Evolutionary conservation across 2,113 vertebrate species (phyloP).

Genomic region (Steatornis caripensis): DNA sequence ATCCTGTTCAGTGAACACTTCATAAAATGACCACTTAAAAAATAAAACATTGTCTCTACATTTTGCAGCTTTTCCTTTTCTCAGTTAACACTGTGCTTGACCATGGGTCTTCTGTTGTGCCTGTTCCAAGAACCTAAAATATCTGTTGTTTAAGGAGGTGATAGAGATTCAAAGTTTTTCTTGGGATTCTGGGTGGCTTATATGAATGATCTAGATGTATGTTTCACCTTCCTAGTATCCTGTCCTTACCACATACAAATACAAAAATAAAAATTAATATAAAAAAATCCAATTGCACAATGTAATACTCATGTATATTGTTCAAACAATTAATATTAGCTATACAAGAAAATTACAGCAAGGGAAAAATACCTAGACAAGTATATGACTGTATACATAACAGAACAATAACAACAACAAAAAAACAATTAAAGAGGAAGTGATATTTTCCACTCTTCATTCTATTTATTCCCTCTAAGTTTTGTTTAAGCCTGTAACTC

Average conservation of each 20-base stretch:
- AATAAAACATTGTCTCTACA: accelerated
- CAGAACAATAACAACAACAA: not conserved
- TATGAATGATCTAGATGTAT: not conserved
- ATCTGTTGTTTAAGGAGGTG: not conserved
- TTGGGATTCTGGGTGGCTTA: not conserved
- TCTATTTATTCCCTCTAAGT: not conserved
- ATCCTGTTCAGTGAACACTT: not conserved
- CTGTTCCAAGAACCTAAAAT: not conserved
- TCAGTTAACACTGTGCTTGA: not conserved
- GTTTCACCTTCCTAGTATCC: not conserved
- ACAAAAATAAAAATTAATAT: not conserved
- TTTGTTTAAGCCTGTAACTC: not conserved
- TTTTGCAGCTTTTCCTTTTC: not conserved
- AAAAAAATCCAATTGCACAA: not conserved
- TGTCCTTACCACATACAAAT: not conserved
- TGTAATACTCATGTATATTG: accelerated
- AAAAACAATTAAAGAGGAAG: not conserved
- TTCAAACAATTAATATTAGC: not conserved
- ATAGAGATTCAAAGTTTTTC: not conserved
- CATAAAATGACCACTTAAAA: not conserved
- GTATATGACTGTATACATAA: not conserved
- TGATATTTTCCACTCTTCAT: not conserved
- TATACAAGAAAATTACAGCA: not conserved
- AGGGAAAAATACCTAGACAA: not conserved
- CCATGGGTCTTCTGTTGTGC: not conserved